Evolutionary conservation across 2,888 invertebrate genomes (phyloP).

Genomic region (Napeogenes inachia): DNA sequence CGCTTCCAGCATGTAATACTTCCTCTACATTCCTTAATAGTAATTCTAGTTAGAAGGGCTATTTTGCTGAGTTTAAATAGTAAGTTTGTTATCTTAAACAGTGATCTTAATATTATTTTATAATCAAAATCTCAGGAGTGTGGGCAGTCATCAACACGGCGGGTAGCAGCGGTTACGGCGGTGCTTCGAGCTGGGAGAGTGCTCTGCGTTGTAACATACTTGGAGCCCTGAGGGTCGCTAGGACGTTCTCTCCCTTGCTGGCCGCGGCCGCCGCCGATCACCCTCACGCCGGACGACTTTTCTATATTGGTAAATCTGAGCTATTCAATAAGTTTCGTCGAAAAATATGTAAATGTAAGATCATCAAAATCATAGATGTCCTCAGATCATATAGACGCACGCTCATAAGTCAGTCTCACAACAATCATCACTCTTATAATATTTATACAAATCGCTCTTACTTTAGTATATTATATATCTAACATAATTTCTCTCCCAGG

Average conservation of each 20-base stretch:
- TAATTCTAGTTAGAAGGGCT: too few relatives aligned
- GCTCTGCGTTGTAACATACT: constrained; percentile 84
- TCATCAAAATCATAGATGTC: too few relatives aligned
- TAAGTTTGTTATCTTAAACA: too few relatives aligned
- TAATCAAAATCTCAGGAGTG: constrained; percentile 74
- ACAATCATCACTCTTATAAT: too few relatives aligned
- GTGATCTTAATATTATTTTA: neutral
- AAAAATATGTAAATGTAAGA: too few relatives aligned
- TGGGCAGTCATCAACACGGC: constrained; percentile 92
- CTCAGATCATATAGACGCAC: too few relatives aligned
- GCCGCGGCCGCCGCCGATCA: constrained; percentile 74
- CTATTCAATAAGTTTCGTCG: neutral
- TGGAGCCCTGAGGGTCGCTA: constrained; percentile 82
- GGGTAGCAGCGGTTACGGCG: constrained; percentile 85
- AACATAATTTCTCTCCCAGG: constrained; percentile 39
- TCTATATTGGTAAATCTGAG: constrained; percentile 77
- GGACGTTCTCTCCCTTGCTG: constrained; percentile 85
- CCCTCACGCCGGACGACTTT: constrained; percentile 79
- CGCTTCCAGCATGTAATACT: too few relatives aligned
- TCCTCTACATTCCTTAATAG: too few relatives aligned
- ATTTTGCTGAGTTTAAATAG: too few relatives aligned
- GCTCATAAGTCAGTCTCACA: too few relatives aligned
- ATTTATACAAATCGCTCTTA: too few relatives aligned
- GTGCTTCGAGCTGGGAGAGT: constrained; percentile 83
- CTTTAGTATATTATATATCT: too few relatives aligned